phyloP scores from a whole-genome alignment of 2,888 invertebrate genomes.

The Lasioglossum vierecki region DNA sequence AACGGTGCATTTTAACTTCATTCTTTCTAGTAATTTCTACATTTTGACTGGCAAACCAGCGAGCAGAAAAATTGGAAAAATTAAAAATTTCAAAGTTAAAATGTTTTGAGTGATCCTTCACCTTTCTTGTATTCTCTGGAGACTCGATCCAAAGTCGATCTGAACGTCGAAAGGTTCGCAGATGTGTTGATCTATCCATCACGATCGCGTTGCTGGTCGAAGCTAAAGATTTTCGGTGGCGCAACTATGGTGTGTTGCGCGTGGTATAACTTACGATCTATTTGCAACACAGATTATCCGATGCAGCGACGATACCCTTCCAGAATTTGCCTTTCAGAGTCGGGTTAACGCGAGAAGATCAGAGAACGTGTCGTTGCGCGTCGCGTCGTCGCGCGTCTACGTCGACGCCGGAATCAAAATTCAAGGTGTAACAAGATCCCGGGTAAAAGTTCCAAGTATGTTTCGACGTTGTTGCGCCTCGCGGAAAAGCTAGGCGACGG shows the following conservation, averaged over 20 bases:
- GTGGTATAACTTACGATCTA: not conserved
- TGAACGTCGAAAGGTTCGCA: not conserved
- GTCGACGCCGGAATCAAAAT: not conserved
- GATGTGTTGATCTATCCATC: not conserved
- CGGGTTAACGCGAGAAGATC: not conserved
- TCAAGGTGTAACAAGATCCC: not conserved
- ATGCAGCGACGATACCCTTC: not conserved
- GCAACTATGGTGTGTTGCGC: not conserved
- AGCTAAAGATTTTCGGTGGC: not conserved
- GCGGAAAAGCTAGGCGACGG: not conserved
- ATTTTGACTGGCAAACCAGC: too few species aligned
- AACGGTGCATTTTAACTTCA: too few species aligned
- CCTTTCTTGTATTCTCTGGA: too few species aligned
- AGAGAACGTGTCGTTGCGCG: too few species aligned
- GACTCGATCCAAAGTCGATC: too few species aligned
- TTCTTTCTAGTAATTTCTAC: too few species aligned
- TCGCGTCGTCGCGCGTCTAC: not conserved
- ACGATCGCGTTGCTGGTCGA: not conserved
- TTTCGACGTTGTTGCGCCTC: not conserved
- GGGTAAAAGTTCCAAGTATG: not conserved
- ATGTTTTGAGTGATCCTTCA: too few species aligned
- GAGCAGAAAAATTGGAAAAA: too few species aligned
- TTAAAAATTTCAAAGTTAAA: too few species aligned
- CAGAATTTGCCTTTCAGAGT: slow-evolving; percentile 1
- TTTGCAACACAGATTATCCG: slow-evolving; percentile 2